These are phyloP conservation scores for Escarpia spicata DNA, from an alignment of 2,888 invertebrate species.

Conservation along the genomic window DNA sequence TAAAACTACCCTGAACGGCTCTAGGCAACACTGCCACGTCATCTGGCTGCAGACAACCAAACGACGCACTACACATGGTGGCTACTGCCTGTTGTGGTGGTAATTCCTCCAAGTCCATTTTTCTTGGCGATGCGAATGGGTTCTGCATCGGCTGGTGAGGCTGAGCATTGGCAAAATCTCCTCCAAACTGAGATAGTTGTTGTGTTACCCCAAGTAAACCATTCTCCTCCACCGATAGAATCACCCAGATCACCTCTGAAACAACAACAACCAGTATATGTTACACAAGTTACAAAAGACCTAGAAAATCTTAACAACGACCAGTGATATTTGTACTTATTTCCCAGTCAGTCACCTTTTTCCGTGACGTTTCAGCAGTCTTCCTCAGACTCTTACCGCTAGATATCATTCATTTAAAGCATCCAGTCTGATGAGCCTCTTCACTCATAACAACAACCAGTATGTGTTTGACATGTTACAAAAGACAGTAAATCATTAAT, in stretches of 20 bases:
- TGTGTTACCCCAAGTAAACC: conserved; percentile 84
- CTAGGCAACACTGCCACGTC: conserved; percentile 36
- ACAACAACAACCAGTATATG: background rate
- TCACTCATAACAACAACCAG: too few species aligned
- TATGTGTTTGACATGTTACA: too few species aligned
- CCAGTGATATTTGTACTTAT: too few species aligned
- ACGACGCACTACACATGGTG: conserved; percentile 22
- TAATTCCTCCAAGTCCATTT: conserved; percentile 18
- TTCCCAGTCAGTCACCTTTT: too few species aligned
- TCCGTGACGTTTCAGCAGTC: too few species aligned
- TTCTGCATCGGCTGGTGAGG: conserved; percentile 24
- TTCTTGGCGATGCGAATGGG: conserved; percentile 31
- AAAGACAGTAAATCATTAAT: too few species aligned
- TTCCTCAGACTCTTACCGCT: too few species aligned
- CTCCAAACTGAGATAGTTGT: conserved; percentile 37
- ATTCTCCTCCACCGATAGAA: conserved; percentile 82
- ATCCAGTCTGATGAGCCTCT: too few species aligned
- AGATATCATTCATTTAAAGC: too few species aligned
- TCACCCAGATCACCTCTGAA: conserved; percentile 83
- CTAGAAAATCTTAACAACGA: background rate
- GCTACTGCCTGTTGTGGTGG: background rate
- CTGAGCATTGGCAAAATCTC: conserved; percentile 27
- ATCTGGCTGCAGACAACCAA: conserved; percentile 31
- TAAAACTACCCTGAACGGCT: conserved; percentile 8
- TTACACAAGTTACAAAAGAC: background rate